These are phyloP conservation scores for Cydia pomonella DNA, from an alignment of 1,140 invertebrate species.

Conservation along the genomic window DNA sequence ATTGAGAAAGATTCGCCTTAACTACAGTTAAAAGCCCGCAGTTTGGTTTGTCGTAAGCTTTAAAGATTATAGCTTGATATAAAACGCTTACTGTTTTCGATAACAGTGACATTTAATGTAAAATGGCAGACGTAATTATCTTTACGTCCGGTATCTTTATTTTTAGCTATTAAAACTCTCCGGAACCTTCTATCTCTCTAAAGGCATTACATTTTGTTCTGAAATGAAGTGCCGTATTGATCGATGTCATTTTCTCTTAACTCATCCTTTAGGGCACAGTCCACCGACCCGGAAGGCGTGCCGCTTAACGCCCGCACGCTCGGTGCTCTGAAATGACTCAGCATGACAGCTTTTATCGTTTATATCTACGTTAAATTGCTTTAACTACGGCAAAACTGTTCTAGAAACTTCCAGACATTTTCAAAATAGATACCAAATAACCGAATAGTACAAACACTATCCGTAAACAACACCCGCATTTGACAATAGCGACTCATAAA, in stretches of 20 bases:
- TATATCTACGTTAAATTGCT: neutral
- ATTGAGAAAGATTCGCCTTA: neutral
- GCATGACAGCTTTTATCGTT: neutral
- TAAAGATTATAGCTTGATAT: conserved; percentile 15
- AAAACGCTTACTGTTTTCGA: neutral
- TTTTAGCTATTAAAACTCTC: neutral
- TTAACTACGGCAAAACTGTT: neutral
- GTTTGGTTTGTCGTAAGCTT: neutral
- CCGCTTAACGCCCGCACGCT: neutral
- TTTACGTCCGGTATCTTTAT: conserved; percentile 16
- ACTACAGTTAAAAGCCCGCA: neutral
- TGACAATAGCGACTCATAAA: conserved; percentile 31
- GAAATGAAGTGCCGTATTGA: conserved; percentile 4
- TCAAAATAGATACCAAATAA: conserved; percentile 14
- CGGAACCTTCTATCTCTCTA: neutral
- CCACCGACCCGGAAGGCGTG: conserved; percentile 20
- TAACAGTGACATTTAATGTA: conserved; percentile 2
- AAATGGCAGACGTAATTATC: neutral
- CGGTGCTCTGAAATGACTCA: neutral
- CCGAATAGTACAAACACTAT: conserved; percentile 22
- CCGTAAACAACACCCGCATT: conserved; percentile 23
- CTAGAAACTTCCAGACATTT: conserved; percentile 9
- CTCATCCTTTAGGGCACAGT: conserved; percentile 23
- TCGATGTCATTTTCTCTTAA: conserved; percentile 21
- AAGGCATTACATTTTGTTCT: neutral